Evolutionary conservation across 2,888 invertebrate genomes (phyloP).

Genomic region (Lepidochrysops patricia): DNA sequence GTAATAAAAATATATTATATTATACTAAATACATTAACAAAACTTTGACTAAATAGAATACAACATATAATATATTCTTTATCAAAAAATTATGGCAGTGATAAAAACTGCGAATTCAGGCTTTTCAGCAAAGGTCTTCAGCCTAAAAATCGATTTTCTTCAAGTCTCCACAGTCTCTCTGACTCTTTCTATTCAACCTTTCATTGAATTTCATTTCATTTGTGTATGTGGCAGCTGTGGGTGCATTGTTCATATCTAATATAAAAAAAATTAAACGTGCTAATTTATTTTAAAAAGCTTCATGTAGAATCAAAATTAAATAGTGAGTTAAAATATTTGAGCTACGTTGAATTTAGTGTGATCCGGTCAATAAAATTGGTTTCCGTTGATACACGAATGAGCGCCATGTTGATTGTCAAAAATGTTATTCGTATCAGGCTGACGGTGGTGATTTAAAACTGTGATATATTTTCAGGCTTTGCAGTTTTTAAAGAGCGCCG

Average conservation of each 20-base stretch:
- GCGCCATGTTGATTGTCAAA: constrained; percentile 76
- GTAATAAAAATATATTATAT: too few relatives aligned
- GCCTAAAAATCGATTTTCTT: background rate
- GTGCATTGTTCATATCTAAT: constrained; percentile 54
- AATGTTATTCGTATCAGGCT: constrained; percentile 62
- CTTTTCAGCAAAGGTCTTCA: too few relatives aligned
- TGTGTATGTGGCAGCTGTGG: constrained; percentile 73
- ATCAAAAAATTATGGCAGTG: too few relatives aligned
- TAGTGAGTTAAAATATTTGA: constrained; percentile 48
- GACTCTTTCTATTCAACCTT: constrained; percentile 35
- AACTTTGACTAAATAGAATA: too few relatives aligned
- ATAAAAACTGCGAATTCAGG: too few relatives aligned
- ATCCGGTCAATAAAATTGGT: constrained; percentile 49
- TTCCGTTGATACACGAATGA: constrained; percentile 50
- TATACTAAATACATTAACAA: too few relatives aligned
- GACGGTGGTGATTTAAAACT: constrained; percentile 65
- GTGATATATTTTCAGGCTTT: constrained; percentile 66
- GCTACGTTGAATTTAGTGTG: constrained; percentile 31
- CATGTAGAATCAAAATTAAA: constrained; percentile 58
- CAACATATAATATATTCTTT: too few relatives aligned
- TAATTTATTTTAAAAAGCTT: constrained; percentile 41
- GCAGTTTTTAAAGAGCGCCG: constrained; percentile 55
- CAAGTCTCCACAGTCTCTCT: constrained; percentile 23
- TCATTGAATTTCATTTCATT: constrained; percentile 42
- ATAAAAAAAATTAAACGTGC: constrained; percentile 41